Evolutionary conservation across 2,113 vertebrate genomes (phyloP).

Genomic region (Lycaon pictus): DNA sequence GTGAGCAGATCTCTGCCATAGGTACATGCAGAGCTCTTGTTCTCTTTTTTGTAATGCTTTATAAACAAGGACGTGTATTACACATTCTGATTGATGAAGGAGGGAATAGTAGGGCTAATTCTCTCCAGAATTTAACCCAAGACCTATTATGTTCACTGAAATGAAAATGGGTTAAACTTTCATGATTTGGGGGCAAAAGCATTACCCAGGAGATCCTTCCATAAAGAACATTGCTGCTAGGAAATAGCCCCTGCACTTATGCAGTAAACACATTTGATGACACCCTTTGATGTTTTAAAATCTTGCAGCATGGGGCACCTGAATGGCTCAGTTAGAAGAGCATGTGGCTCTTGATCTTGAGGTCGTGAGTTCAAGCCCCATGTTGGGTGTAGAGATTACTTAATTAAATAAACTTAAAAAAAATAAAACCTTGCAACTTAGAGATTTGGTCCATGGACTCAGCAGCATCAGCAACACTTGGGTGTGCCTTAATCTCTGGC

Average conservation of each 20-base stretch:
- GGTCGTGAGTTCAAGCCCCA: neutral
- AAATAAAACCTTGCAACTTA: neutral
- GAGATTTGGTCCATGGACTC: neutral
- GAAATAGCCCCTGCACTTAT: neutral
- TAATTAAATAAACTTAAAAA: neutral
- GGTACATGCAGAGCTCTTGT: neutral
- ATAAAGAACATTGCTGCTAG: neutral
- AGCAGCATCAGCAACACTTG: neutral
- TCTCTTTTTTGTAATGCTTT: neutral
- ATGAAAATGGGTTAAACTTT: neutral
- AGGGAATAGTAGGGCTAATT: neutral
- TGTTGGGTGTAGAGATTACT: neutral
- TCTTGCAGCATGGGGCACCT: neutral
- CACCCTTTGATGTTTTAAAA: neutral
- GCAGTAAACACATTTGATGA: neutral
- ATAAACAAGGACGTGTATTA: neutral
- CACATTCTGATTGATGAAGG: neutral
- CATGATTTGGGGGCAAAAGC: neutral
- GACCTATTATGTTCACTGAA: neutral
- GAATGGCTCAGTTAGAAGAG: neutral
- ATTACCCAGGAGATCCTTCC: neutral
- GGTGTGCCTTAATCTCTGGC: neutral
- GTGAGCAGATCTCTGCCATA: neutral
- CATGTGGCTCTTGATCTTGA: neutral
- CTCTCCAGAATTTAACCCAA: neutral